phyloP scores from a whole-genome alignment of 2,888 invertebrate species.

The Ichneumoninae sp. region DNA sequence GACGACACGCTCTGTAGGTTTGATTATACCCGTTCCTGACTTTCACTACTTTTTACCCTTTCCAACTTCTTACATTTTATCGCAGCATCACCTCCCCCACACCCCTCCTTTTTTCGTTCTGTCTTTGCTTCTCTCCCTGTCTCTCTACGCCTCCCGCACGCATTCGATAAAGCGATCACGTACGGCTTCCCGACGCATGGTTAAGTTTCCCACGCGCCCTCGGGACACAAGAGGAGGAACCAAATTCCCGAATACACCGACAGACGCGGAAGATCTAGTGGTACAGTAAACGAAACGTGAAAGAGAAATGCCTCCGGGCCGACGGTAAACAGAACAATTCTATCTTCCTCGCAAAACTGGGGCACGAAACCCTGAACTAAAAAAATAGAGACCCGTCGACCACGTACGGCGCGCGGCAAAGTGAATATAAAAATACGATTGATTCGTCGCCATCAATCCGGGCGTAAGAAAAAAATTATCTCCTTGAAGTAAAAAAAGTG shows the following conservation, averaged over 20 bases:
- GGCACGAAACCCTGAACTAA: conserved; percentile 36
- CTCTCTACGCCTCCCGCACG: conserved; percentile 56
- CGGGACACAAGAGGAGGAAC: conserved; percentile 45
- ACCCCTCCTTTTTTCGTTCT: conserved; percentile 30
- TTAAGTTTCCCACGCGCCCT: conserved; percentile 76
- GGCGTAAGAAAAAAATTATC: neutral
- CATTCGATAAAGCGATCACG: conserved; percentile 78
- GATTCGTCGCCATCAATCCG: conserved; percentile 22
- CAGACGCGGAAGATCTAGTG: conserved; percentile 18
- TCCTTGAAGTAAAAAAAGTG: conserved; percentile 17
- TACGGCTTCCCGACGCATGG: conserved; percentile 75
- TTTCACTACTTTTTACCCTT: conserved; percentile 35
- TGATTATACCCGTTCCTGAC: conserved; percentile 64
- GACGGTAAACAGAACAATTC: conserved; percentile 40
- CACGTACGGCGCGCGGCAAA: neutral
- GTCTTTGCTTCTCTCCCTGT: conserved; percentile 38
- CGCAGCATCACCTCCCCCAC: conserved; percentile 32
- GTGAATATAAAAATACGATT: conserved; percentile 36
- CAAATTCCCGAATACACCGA: conserved; percentile 40
- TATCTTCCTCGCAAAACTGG: conserved; percentile 27
- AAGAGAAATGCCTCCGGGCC: conserved; percentile 32
- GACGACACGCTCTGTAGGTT: conserved; percentile 63
- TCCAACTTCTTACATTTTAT: conserved; percentile 32
- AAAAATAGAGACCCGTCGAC: conserved; percentile 42
- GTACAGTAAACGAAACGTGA: conserved; percentile 44